Percentiles rank a stretch among this genome's conserved stretches.
phyloP scores from a whole-genome alignment of 37 sponge, comb jelly and placozoan species.

The Cliona cf. orientalis region DNA sequence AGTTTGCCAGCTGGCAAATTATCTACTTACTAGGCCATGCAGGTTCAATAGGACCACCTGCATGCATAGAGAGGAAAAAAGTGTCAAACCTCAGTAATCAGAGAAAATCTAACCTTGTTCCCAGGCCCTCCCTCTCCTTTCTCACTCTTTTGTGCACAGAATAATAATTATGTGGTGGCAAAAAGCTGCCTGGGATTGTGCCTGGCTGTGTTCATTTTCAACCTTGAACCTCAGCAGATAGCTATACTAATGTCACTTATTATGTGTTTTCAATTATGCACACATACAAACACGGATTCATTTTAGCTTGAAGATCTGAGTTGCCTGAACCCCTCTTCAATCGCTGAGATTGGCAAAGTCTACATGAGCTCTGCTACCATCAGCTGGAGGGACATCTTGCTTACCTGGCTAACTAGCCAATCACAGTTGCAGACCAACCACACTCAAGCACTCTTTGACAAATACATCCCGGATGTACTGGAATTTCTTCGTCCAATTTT shows the following conservation, averaged over 20 bases:
- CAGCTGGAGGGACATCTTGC: constrained; percentile 46
- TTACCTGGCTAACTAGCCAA: constrained; percentile 25
- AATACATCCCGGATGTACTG: constrained; percentile 28
- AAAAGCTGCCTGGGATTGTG: too few species aligned
- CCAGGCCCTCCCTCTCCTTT: too few species aligned
- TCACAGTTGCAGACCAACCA: neutral
- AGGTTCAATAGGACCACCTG: too few species aligned
- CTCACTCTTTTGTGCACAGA: too few species aligned
- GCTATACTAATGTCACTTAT: neutral
- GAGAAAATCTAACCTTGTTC: too few species aligned
- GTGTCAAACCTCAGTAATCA: too few species aligned
- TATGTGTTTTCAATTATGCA: too few species aligned
- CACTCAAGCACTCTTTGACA: constrained; percentile 14
- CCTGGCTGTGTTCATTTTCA: neutral
- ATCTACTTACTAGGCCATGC: too few species aligned
- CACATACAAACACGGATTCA: too few species aligned
- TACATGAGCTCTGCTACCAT: constrained; percentile 23
- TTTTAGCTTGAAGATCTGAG: constrained; percentile 8
- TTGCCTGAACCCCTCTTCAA: constrained; percentile 18
- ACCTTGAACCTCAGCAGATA: neutral
- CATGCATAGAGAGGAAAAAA: too few species aligned
- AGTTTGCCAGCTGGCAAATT: too few species aligned
- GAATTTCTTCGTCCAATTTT: constrained; percentile 32
- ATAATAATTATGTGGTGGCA: too few species aligned
- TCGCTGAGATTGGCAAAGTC: constrained; percentile 15